Conservation (phyloP, 1,140 invertebrate species). For the Caerostris extrusa region DNA sequence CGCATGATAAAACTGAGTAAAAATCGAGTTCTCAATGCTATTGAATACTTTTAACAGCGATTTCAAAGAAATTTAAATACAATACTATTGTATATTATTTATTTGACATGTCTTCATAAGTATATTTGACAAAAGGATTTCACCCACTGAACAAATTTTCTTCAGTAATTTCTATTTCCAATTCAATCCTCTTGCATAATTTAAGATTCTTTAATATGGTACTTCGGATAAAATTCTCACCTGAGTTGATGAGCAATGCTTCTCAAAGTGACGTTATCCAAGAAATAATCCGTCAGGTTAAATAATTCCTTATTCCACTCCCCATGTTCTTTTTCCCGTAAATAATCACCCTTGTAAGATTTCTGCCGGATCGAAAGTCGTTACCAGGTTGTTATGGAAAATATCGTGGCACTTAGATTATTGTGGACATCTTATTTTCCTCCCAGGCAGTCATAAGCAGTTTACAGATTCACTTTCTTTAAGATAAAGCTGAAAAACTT, state of each 20-base stretch:
- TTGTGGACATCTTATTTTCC: constrained; percentile 35
- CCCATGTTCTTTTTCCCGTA: constrained; percentile 14
- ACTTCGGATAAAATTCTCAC: no score
- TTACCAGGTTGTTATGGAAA: constrained; percentile 42
- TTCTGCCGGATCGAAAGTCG: not conserved
- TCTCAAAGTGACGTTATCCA: not conserved
- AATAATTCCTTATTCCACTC: not conserved
- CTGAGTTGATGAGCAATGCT: not conserved
- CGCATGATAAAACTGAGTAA: no score
- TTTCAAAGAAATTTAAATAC: no score
- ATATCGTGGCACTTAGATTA: constrained; percentile 38
- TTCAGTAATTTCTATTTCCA: no score
- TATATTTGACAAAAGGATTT: no score
- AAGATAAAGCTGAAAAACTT: constrained; percentile 37
- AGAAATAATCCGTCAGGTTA: not conserved
- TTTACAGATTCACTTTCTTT: constrained; percentile 13
- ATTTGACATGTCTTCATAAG: no score
- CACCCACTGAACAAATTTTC: no score
- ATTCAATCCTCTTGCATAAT: no score
- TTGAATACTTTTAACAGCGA: no score
- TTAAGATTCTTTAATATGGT: no score
- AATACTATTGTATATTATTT: no score
- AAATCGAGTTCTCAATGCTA: no score
- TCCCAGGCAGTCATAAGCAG: constrained; percentile 2
- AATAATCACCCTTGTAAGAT: constrained; percentile 36